phyloP scores from a whole-genome alignment of 2,113 vertebrate genomes.

The Actenoides hombroni region DNA sequence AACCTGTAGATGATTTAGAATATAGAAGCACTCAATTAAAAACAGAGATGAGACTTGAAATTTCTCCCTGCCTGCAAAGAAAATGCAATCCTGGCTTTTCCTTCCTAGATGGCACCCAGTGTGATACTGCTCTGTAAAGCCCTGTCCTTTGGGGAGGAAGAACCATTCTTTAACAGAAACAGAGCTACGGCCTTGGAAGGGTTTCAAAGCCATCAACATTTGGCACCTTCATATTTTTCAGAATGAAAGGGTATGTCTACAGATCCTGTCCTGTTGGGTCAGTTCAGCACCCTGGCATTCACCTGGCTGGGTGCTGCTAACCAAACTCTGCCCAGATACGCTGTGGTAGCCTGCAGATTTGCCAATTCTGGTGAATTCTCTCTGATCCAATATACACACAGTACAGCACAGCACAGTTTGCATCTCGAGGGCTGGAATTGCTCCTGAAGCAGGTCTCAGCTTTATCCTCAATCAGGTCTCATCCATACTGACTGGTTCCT shows the following conservation, averaged over 20 bases:
- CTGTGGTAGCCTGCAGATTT: neutral
- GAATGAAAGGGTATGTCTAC: neutral
- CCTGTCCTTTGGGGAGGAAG: neutral
- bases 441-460: neutral
- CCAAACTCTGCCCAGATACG: neutral
- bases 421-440: neutral
- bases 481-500: neutral
- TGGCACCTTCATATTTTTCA: neutral
- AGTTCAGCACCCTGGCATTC: neutral
- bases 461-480: neutral
- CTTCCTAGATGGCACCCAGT: neutral
- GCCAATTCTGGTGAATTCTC: neutral
- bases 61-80: neutral
- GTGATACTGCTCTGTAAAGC: neutral
- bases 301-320: neutral
- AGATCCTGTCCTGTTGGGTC: neutral
- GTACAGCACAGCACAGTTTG: neutral
- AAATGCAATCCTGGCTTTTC: neutral
- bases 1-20: neutral
- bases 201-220: neutral
- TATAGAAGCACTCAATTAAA: neutral
- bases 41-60: neutral
- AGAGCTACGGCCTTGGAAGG: neutral
- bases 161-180: neutral
- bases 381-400: rapidly evolving